Evolutionary conservation across 1,140 invertebrate species (phyloP).

Genomic region (Meloidogyne floridensis): DNA sequence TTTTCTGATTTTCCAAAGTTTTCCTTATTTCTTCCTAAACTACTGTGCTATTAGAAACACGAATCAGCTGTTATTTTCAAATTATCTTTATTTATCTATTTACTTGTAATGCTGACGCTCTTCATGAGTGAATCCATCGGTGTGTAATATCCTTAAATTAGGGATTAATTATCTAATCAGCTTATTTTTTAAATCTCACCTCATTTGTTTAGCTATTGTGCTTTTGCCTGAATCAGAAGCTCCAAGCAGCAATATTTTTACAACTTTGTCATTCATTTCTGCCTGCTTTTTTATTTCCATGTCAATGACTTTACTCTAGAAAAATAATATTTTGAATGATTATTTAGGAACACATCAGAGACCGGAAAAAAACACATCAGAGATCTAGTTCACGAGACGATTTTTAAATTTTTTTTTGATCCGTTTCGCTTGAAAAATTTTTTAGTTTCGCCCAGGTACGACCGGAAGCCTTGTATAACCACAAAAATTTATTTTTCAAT

Average conservation of each 20-base stretch:
- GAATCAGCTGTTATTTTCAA: too few species aligned
- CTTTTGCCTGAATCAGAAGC: conserved; percentile 29
- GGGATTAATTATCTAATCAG: not conserved
- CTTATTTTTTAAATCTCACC: not conserved
- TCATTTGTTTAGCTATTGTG: conserved; percentile 33
- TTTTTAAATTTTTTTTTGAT: too few species aligned
- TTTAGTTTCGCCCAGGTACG: too few species aligned
- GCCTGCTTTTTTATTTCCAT: conserved; percentile 13
- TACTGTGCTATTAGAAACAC: too few species aligned
- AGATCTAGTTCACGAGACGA: too few species aligned
- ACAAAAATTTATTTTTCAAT: not conserved
- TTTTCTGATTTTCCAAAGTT: too few species aligned
- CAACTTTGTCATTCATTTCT: not conserved
- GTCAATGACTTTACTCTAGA: conserved; percentile 25
- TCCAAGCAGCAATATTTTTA: conserved; percentile 26
- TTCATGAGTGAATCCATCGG: conserved; percentile 12
- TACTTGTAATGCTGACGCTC: conserved; percentile 26
- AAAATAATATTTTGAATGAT: not conserved
- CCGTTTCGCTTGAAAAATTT: too few species aligned
- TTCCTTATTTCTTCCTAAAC: too few species aligned
- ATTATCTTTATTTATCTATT: not conserved
- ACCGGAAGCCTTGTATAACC: too few species aligned
- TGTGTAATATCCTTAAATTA: conserved; percentile 29
- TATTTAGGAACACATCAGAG: too few species aligned
- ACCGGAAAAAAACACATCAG: too few species aligned